phyloP scores from a whole-genome alignment of 2,888 invertebrate genomes.

The Ormia ochracea region DNA sequence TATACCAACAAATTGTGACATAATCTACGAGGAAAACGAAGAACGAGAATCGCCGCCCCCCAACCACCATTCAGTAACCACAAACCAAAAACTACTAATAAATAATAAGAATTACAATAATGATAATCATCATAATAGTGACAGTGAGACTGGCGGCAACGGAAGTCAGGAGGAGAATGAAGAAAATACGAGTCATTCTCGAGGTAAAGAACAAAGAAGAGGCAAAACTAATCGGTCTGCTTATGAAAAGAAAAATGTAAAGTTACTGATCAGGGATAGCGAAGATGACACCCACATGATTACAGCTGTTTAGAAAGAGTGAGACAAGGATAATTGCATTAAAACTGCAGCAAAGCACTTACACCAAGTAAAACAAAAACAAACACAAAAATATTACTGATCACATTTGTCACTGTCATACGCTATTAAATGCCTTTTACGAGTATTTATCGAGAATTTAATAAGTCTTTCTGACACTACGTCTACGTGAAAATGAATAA shows the following conservation, averaged over 20 bases:
- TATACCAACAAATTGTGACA: slow-evolving; percentile 76
- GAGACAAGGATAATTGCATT: slow-evolving; percentile 28
- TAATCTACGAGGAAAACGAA: slow-evolving; percentile 76
- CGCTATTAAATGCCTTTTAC: background rate
- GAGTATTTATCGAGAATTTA: background rate
- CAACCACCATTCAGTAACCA: slow-evolving; percentile 53
- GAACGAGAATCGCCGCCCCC: slow-evolving; percentile 71
- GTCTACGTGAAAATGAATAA: background rate
- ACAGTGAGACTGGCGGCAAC: slow-evolving; percentile 23
- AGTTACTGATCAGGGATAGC: slow-evolving; percentile 66
- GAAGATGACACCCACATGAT: slow-evolving; percentile 71
- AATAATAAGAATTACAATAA: slow-evolving; percentile 27
- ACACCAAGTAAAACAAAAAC: background rate
- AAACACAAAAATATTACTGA: slow-evolving; percentile 20
- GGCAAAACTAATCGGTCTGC: slow-evolving; percentile 46
- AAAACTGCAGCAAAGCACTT: background rate
- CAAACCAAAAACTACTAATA: slow-evolving; percentile 1
- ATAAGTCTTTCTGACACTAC: slow-evolving; percentile 14
- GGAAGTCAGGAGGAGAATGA: slow-evolving; percentile 63
- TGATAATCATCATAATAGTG: slow-evolving; percentile 49
- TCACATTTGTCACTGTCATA: slow-evolving; percentile 18
- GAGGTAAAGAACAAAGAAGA: slow-evolving; percentile 63
- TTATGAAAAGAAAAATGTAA: slow-evolving; percentile 63
- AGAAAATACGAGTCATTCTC: slow-evolving; percentile 32
- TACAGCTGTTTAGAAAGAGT: slow-evolving; percentile 67